Conservation (phyloP, 2,888 invertebrate genomes). For the Diaperis boleti region DNA sequence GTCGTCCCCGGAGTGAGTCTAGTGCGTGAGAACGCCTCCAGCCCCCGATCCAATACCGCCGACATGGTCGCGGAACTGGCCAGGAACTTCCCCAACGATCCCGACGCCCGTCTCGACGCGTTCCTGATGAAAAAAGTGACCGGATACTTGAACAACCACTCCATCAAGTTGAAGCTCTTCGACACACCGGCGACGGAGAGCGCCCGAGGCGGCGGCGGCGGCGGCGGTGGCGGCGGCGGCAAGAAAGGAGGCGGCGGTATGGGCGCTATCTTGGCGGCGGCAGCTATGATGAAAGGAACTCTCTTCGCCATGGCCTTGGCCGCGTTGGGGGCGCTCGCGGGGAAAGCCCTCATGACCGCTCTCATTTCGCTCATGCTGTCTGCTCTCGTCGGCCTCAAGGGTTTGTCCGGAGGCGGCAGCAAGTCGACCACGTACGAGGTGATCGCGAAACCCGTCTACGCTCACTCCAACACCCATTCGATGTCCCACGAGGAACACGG, state of each 20-base stretch:
- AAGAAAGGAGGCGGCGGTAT: constrained; percentile 70
- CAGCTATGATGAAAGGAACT: constrained; percentile 75
- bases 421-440: constrained; percentile 83
- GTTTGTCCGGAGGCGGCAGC: constrained; percentile 74
- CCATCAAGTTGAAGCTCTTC: constrained; percentile 78
- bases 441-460: constrained; percentile 82
- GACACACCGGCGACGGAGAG: constrained; percentile 60
- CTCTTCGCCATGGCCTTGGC: constrained; percentile 79
- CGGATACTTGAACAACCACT: constrained; percentile 79
- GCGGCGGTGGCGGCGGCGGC: constrained; percentile 59
- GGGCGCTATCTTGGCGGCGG: constrained; percentile 65
- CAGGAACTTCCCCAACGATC: constrained; percentile 80
- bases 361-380: constrained; percentile 82
- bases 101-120: constrained; percentile 81
- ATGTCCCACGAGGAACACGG: constrained; percentile 72
- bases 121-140: constrained; percentile 79
- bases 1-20: constrained; percentile 82
- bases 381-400: constrained; percentile 79
- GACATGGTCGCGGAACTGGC: constrained; percentile 83
- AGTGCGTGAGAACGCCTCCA: constrained; percentile 72
- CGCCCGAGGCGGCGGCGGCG: constrained; percentile 67
- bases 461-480: constrained; percentile 74
- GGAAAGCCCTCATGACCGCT: constrained; percentile 85
- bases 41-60: constrained; percentile 69
- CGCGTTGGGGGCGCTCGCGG: constrained; percentile 79